A percentile compares a stretch with the other conserved stretches of the same genome.
These are phyloP conservation scores for Crocuta crocuta DNA, from an alignment of 2,113 vertebrate species.

Conservation along the genomic window DNA sequence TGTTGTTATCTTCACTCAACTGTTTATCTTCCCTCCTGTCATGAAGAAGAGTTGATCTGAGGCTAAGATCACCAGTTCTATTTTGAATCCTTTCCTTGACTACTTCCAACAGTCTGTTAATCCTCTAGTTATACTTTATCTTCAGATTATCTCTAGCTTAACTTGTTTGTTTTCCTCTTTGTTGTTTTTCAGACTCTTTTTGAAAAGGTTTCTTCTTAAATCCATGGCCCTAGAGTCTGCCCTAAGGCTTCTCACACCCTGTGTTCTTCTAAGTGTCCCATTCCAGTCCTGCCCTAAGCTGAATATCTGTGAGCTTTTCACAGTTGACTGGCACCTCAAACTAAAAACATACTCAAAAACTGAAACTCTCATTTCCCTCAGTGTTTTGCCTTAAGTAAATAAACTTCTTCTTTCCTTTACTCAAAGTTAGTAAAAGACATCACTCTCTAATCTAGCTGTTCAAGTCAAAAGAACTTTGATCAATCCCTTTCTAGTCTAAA, in stretches of 20 bases:
- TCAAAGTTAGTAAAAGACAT: neutral
- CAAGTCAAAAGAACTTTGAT: neutral
- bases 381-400: neutral
- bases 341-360: neutral
- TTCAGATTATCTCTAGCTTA: neutral
- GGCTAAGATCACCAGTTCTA: neutral
- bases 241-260: neutral
- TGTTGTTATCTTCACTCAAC: neutral
- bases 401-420: neutral
- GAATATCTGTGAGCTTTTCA: neutral
- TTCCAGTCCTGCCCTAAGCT: too few species aligned
- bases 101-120: neutral
- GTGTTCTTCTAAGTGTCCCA: neutral
- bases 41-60: neutral
- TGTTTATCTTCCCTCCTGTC: neutral
- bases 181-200: neutral
- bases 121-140: too few species aligned
- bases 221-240: fast-evolving
- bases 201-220: neutral
- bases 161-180: neutral
- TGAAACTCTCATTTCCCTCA: neutral
- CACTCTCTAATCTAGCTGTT: neutral
- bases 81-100: too few species aligned
- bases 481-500: neutral
- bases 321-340: neutral